Evolutionary conservation across 2,888 invertebrate genomes (phyloP).

Genomic region (Tubulanus polymorphus): DNA sequence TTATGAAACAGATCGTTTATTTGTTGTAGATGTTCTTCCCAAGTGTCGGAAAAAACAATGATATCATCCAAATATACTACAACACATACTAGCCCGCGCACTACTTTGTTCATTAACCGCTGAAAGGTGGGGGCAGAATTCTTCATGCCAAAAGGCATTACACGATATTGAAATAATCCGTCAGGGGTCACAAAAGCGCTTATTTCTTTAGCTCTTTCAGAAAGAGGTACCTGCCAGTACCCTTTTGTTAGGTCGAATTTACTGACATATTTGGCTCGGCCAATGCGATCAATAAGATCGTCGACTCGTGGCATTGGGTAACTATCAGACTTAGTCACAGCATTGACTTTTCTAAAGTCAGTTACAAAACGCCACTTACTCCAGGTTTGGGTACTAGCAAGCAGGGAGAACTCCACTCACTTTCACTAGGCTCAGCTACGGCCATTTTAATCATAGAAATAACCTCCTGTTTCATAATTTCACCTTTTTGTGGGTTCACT

Average conservation of each 20-base stretch:
- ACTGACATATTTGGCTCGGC: constrained; percentile 21
- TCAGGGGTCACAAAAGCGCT: constrained; percentile 22
- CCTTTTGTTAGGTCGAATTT: constrained; percentile 26
- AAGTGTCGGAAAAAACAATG: not conserved
- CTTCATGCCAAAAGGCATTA: constrained; percentile 25
- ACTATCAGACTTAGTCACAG: constrained; percentile 23
- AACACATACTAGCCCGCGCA: constrained; percentile 7
- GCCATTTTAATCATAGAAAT: constrained; percentile 25
- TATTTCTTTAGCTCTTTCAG: constrained; percentile 21
- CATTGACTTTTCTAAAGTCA: constrained; percentile 25
- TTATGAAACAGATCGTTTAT: too few relatives aligned
- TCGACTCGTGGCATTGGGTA: constrained; percentile 25
- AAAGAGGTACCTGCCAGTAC: constrained; percentile 20
- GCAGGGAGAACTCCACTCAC: constrained; percentile 24
- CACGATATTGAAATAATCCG: constrained; percentile 20
- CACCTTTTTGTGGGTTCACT: constrained; percentile 13
- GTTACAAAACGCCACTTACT: constrained; percentile 21
- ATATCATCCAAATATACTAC: not conserved
- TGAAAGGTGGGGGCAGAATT: constrained; percentile 20
- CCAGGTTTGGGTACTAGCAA: constrained; percentile 5
- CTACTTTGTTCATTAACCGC: constrained; percentile 15
- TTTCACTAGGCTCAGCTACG: constrained; percentile 23
- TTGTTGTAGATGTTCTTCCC: not conserved
- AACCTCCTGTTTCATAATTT: too few relatives aligned
- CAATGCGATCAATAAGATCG: constrained; percentile 26